Percentiles rank a stretch among this genome's conserved stretches.
Conservation (phyloP, 2,888 invertebrate genomes). For the Tetheella fluctuosa region DNA sequence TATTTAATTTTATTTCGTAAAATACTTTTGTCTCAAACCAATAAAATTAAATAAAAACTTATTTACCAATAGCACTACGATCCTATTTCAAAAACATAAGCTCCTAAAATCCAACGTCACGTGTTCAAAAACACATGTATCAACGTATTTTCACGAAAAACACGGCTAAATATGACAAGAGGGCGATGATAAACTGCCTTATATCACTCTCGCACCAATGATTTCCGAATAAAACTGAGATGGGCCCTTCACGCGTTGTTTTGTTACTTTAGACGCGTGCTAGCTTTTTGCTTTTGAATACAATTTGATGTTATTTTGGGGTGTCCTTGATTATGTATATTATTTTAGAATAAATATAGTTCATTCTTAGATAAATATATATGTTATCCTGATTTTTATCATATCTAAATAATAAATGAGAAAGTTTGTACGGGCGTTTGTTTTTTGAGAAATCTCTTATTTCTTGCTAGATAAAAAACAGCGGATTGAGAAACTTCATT, state of each 20-base stretch:
- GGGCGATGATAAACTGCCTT: slow-evolving; percentile 58
- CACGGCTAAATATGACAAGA: slow-evolving; percentile 55
- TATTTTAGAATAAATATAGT: not conserved
- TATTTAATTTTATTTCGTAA: too few relatives aligned
- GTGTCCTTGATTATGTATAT: not conserved
- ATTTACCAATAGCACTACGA: not conserved
- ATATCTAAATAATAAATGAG: too few relatives aligned
- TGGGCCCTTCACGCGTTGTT: slow-evolving; percentile 27
- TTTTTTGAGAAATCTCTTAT: too few relatives aligned
- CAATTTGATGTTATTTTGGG: slow-evolving; percentile 1
- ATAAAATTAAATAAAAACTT: not conserved
- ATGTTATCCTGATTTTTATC: too few relatives aligned
- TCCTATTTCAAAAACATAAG: slow-evolving; percentile 4
- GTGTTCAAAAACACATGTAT: slow-evolving; percentile 11
- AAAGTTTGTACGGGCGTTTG: too few relatives aligned
- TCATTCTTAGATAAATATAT: too few relatives aligned
- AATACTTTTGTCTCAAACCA: too few relatives aligned
- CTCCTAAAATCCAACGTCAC: slow-evolving; percentile 1
- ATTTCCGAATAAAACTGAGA: slow-evolving; percentile 42
- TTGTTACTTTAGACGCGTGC: slow-evolving; percentile 9
- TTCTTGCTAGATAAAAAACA: too few relatives aligned
- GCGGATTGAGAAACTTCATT: too few relatives aligned
- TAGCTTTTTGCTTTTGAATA: slow-evolving; percentile 7
- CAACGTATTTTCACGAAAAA: slow-evolving; percentile 37
- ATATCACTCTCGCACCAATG: slow-evolving; percentile 56